Evolutionary conservation across 1,140 invertebrate genomes (phyloP).

Genomic region (Orchesella cincta): DNA sequence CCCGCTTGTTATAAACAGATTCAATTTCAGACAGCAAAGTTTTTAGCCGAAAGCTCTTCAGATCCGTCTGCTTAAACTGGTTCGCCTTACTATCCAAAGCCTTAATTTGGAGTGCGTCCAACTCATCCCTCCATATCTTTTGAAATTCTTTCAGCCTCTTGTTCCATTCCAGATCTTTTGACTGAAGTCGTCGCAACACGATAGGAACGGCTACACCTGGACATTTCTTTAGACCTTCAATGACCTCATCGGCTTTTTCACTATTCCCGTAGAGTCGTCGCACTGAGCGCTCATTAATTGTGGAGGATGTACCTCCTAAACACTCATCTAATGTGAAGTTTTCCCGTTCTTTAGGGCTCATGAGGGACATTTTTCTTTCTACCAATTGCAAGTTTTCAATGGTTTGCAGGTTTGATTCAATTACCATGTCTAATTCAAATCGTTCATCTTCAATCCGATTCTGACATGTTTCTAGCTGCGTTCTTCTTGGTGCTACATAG

Average conservation of each 20-base stretch:
- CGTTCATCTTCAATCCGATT: constrained; percentile 92
- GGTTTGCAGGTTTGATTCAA: constrained; percentile 92
- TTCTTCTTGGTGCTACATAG: too few relatives aligned
- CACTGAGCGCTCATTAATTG: constrained; percentile 83
- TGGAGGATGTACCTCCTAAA: constrained; percentile 86
- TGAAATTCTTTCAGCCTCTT: too few relatives aligned
- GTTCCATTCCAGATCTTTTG: constrained; percentile 96
- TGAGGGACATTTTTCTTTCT: constrained; percentile 83
- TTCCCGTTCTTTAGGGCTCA: constrained; percentile 83
- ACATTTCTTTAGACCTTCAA: constrained; percentile 94
- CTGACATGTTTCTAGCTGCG: too few relatives aligned
- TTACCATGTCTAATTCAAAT: constrained; percentile 94
- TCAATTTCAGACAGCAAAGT: too few relatives aligned
- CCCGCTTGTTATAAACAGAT: too few relatives aligned
- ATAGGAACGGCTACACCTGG: constrained; percentile 89
- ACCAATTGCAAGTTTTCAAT: constrained; percentile 90
- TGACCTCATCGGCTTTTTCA: constrained; percentile 92
- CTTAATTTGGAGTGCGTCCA: too few relatives aligned
- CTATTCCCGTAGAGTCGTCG: constrained; percentile 95
- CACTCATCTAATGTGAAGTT: constrained; percentile 89
- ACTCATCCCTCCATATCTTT: too few relatives aligned
- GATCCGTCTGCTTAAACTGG: too few relatives aligned
- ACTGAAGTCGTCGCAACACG: constrained; percentile 85
- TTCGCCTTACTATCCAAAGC: too few relatives aligned
- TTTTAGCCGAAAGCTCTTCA: too few relatives aligned